Base-by-base conservation (phyloP, 2,113 vertebrate species). In the Thalassarche chlororhynchos region DNA sequence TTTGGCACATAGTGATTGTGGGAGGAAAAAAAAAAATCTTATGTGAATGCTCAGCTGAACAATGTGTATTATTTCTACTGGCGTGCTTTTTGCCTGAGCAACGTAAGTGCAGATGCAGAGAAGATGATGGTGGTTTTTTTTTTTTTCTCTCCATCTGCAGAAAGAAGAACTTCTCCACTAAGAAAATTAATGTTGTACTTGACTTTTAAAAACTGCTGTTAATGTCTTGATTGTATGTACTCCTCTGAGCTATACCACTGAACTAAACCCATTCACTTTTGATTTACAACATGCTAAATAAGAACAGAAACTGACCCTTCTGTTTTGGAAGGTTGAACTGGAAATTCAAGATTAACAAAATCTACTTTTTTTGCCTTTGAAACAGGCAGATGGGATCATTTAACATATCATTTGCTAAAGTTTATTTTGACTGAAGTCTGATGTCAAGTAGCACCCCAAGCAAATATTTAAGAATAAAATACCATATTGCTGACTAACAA, bases 401-500 rank as follows among this genome's bases (percentile, higher is more conserved):
- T 77, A 83, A 80, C 54, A 3, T 58, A 38, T 46, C 31, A 14
- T 61, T 92, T 74, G 20, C 69, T 89, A 2, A 78, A 57, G 65
- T 64, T 92, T 95, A 77, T 94, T 95, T 95, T 94, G 83, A 77
- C 68, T 80, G 71, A 97, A 77, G 10, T 70, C 83, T 95, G 88
- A 92, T 86, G 89, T 84, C 85, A 81, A 86, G 46, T n/a, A 93
- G 83, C 80, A 89, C 85, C 65, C 54, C n/a, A 38, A 82, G 81
- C 55, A 93, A 96, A 89, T 87, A 95, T 89, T 95, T 84, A 32
- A 87, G 92, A 90, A 51, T 90, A 84, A 94, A 95, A 84, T 57
- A 71, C 72, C 79, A n/a, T 54, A 46, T 89, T 95, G 90, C 84
- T 95, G 94, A 75, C 69, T 93, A 93, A 40, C 21, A 91, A 17